A percentile compares a stretch with the other conserved stretches of the same genome.
These are phyloP conservation scores for Drosophila lacicola DNA, from an alignment of 2,888 invertebrate genomes.

Conservation along the genomic window DNA sequence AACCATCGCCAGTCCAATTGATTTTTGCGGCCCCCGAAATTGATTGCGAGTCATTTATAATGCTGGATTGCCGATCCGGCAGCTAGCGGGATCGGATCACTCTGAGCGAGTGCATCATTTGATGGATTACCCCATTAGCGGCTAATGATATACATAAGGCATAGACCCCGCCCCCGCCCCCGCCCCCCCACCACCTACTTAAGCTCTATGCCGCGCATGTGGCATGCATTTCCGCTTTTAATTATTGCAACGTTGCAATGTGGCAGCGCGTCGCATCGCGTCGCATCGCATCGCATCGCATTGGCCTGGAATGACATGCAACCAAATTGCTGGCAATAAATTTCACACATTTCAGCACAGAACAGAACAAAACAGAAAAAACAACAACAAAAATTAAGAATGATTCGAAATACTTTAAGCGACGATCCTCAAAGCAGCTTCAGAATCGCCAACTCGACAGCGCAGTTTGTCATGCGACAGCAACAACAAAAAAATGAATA, in stretches of 20 bases:
- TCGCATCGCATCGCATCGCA: constrained; percentile 21
- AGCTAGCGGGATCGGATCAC: constrained; percentile 18
- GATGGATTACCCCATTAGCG: constrained; percentile 72
- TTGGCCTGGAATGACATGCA: constrained; percentile 72
- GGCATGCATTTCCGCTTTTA: constrained; percentile 77
- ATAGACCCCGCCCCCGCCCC: neutral
- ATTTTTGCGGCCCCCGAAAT: constrained; percentile 29
- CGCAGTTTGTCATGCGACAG: constrained; percentile 80
- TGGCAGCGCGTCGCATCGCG: constrained; percentile 23
- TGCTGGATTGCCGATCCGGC: constrained; percentile 13
- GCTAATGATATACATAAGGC: constrained; percentile 52
- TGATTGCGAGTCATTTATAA: constrained; percentile 40
- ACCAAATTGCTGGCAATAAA: constrained; percentile 81
- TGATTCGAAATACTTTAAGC: constrained; percentile 43
- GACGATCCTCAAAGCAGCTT: constrained; percentile 29
- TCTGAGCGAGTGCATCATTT: constrained; percentile 33
- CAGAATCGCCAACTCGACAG: constrained; percentile 73
- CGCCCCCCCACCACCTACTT: neutral
- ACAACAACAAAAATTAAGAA: constrained; percentile 2
- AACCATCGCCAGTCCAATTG: constrained; percentile 36
- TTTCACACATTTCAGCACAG: constrained; percentile 66
- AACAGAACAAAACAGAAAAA: constrained; percentile 9
- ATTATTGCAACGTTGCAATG: constrained; percentile 74
- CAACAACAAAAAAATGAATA: neutral
- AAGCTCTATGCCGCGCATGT: constrained; percentile 13